Evolutionary conservation across 37 sponge, comb jelly and placozoan species (phyloP), one percentile per base, ranked within the genome.

Genomic region (Cliona cf. orientalis): DNA sequence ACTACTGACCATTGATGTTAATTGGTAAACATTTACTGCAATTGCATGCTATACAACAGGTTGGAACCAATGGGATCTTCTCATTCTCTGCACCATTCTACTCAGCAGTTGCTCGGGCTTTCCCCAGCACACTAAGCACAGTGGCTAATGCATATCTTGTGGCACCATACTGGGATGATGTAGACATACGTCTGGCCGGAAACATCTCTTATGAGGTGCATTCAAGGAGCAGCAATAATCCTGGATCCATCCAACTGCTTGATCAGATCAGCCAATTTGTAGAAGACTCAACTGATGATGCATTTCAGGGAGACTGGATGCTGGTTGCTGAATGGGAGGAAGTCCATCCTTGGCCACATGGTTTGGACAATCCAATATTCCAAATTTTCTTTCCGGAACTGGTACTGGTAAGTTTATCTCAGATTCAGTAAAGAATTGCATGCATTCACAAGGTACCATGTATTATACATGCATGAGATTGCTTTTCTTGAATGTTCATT

Each of bases 341-440:
- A 21, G 78, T 90, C 25, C 90, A 80, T 80, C 90, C 90, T 17
- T 90, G 80, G 74, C 90, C 90, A 40, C 74, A 89, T 73, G 89
- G 89, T 39, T 6, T n/a, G n/a, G n/a, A n/a, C n/a, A 19, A 38
- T 61, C 28, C 65, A 31, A 9, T 65, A 25, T 28, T 64, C 2
- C 34, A 12, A 5, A 25, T 58, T 22, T 28, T 75, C 2, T 75
- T 46, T 6, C 62, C 62, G 6, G 62, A 75, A 6, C 3, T 40
- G 12, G 5, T 2, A 6, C 36, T 55, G 56, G 74, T 73, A 14
- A 56, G 49, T 6, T 38, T 68, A 68, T 36, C n/a, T n/a, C n/a
- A n/a, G n/a, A n/a, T n/a, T n/a, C n/a, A n/a, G 17, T 49, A 17
- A 11, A 49, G 17, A n/a, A n/a, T n/a, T n/a, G n/a, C n/a, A n/a